Base-by-base conservation (phyloP, 1,140 invertebrate species). In the Calycopis cecrops region DNA sequence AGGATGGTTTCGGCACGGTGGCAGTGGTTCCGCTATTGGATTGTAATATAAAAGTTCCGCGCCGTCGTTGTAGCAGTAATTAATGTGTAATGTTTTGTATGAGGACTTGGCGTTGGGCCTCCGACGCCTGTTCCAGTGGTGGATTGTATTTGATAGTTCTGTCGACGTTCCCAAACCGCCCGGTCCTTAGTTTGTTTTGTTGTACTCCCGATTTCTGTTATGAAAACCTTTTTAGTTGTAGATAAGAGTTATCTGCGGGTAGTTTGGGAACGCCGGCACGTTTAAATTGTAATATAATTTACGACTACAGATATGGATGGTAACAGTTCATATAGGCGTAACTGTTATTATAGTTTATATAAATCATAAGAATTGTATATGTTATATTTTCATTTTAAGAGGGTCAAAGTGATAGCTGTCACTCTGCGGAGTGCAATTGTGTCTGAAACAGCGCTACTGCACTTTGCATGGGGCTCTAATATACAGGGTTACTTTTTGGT, bases 291-390 rank as follows among this genome's bases (percentile, higher is more conserved):
- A 83, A 78, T 67, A 81, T 86, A 82, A 82, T 81, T 80, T 79
- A 79, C 76, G 74, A 62, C 62, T 73, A 67, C 72, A 59, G 65
- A 65, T 79, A 76, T 83, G 82, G 63, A 79, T 75, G 69, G 63
- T 70, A 75, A 80, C 69, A 73, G 80, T 86, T 84, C 72, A 79
- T 85, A 73, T 81, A 84, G 76, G 70, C 67, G 71, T 83, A 86
- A 85, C 74, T 82, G 79, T 85, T 82, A 79, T 76, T 76, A 82
- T 84, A 86, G 83, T 83, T 85, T 81, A 84, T 85, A 69, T 86
- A 86, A 87, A 75, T 59, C 70, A 71, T 87, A 87, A 81, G 81
- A 83, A 76, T 69, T 81, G 79, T 83, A 82, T 78, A 76, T 83
- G 79, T 83, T 84, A 83, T 86, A 82, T 80, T 83, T 71, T 73